Percentiles rank a stretch among this genome's conserved stretches.
phyloP scores from a whole-genome alignment of 2,797 vertebrate species.

The Parauchenoglanis punctatus region DNA sequence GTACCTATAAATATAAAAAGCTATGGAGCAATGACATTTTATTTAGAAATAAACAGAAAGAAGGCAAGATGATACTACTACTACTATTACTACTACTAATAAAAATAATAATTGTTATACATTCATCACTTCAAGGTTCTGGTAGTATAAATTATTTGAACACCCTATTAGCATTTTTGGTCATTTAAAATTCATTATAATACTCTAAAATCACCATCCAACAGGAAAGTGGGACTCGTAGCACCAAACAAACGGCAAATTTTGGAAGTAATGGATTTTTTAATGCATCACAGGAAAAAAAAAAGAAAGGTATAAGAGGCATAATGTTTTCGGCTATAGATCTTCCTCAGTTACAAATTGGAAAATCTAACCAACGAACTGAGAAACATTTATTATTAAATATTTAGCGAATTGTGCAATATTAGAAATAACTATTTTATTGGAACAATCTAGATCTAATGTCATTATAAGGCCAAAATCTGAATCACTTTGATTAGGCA shows the following conservation, averaged over 20 bases:
- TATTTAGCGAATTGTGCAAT: not conserved
- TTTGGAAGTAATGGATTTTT: too few species aligned
- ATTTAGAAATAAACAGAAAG: not conserved
- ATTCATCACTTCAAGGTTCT: not conserved
- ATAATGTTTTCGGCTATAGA: too few species aligned
- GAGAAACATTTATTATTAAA: not conserved
- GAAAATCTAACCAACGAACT: not conserved
- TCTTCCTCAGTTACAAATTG: too few species aligned
- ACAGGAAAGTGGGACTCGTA: too few species aligned
- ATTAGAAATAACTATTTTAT: not conserved
- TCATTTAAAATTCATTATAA: not conserved
- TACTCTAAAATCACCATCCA: not conserved
- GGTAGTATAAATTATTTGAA: not conserved
- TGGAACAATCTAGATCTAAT: not conserved
- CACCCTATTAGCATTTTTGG: not conserved
- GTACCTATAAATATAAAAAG: not conserved
- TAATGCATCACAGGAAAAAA: too few species aligned
- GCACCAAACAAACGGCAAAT: too few species aligned
- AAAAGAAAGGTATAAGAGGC: too few species aligned
- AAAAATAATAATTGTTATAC: too few species aligned
- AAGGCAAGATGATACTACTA: not conserved
- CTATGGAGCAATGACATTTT: not conserved
- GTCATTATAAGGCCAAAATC: not conserved
- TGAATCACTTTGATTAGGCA: not conserved
- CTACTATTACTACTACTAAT: not conserved